Percentiles rank a stretch among this genome's conserved stretches.
Evolutionary conservation across 2,113 vertebrate species (phyloP).

Genomic region (Orcinus orca): DNA sequence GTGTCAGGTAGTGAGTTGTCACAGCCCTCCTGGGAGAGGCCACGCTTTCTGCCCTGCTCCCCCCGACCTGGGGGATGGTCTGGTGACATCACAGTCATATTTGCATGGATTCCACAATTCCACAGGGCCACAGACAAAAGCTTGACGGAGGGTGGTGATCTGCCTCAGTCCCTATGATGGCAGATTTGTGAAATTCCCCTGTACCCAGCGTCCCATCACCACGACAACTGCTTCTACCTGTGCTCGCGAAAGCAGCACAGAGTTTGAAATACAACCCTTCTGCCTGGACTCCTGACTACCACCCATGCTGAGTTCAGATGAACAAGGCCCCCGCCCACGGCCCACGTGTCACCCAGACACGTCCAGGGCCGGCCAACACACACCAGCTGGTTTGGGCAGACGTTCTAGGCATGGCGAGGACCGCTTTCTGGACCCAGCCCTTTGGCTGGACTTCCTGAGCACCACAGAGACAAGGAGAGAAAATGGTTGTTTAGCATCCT

Average conservation of each 20-base stretch:
- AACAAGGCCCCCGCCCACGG: rapidly evolving
- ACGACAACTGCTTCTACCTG: not conserved
- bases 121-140: not conserved
- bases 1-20: not conserved
- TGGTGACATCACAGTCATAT: not conserved
- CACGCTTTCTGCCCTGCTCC: not conserved
- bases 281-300: not conserved
- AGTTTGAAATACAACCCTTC: not conserved
- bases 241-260: no score
- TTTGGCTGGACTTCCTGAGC: not conserved
- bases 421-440: not conserved
- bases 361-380: not conserved
- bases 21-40: not conserved
- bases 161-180: not conserved
- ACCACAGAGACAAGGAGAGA: not conserved
- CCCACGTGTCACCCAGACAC: not conserved
- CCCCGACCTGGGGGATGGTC: not conserved
- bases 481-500: not conserved
- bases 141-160: not conserved
- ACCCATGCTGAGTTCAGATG: not conserved
- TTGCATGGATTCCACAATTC: not conserved
- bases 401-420: not conserved
- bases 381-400: not conserved
- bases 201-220: not conserved
- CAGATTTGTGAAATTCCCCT: not conserved